Evolutionary conservation across 1,140 invertebrate species (phyloP).

Genomic region (Caenorhabditis latens): DNA sequence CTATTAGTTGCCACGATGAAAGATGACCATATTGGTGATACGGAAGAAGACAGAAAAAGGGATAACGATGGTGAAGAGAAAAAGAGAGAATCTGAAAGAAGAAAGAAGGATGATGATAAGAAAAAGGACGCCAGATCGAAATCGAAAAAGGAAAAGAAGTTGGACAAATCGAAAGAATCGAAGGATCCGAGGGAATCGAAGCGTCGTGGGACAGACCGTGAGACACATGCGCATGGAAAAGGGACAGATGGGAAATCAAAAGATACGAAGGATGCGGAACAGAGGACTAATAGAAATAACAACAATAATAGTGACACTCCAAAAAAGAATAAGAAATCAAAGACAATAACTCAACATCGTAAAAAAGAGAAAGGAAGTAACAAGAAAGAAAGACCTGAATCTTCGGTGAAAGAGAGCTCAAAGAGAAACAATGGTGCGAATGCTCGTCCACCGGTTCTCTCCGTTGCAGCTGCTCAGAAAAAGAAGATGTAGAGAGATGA

Average conservation of each 20-base stretch:
- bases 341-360: neutral
- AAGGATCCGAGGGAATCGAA: neutral
- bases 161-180: neutral
- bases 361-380: neutral
- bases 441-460: too few relatives aligned
- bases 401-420: neutral
- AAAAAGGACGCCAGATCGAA: conserved; percentile 5
- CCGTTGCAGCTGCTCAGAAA: too few relatives aligned
- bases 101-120: neutral
- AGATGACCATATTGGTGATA: neutral
- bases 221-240: neutral
- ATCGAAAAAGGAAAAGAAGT: neutral
- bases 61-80: neutral
- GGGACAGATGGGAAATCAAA: neutral
- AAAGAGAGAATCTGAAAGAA: neutral
- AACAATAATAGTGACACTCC: conserved; percentile 9
- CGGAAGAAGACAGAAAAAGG: neutral
- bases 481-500: too few relatives aligned
- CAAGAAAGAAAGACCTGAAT: neutral
- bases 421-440: neutral
- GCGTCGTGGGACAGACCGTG: neutral
- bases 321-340: neutral
- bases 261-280: neutral
- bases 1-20: neutral
- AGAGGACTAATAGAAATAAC: neutral